A percentile compares a stretch with the other conserved stretches of the same genome.
phyloP scores from a whole-genome alignment of 1,140 invertebrate genomes.

The Bombus ignitus region DNA sequence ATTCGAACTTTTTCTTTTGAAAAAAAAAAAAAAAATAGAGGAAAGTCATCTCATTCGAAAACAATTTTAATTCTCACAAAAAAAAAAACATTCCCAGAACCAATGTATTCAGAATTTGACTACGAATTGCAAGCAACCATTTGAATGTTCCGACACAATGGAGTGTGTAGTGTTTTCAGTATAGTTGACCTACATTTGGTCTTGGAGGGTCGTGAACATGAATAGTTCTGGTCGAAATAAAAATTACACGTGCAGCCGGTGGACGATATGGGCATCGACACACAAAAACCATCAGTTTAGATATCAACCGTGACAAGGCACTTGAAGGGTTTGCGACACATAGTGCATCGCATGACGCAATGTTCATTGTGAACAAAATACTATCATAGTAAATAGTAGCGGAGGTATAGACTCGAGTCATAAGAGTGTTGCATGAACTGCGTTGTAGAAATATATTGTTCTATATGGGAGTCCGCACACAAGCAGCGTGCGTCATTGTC shows the following conservation, averaged over 20 bases:
- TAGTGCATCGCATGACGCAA: conserved; percentile 61
- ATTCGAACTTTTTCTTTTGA: background rate
- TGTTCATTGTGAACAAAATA: background rate
- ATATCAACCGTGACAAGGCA: conserved; percentile 51
- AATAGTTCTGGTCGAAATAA: conserved; percentile 18
- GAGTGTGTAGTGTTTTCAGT: conserved; percentile 46
- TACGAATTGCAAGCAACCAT: background rate
- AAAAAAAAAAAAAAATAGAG: background rate
- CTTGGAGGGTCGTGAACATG: conserved; percentile 39
- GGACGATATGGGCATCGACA: conserved; percentile 57
- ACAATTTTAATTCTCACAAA: background rate
- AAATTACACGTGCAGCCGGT: conserved; percentile 54
- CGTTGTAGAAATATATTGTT: too few species aligned
- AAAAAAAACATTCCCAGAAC: background rate
- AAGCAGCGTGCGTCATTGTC: too few species aligned
- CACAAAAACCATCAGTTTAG: conserved; percentile 57
- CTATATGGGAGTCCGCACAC: too few species aligned
- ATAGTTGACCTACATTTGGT: conserved; percentile 53
- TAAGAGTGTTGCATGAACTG: too few species aligned
- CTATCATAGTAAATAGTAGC: background rate
- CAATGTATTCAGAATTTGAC: background rate
- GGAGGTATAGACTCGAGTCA: too few species aligned
- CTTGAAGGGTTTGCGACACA: conserved; percentile 66
- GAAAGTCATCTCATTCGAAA: background rate
- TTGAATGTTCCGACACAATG: background rate